Evolutionary conservation across 1,140 invertebrate species (phyloP).

Genomic region (Papilio polyxenes): DNA sequence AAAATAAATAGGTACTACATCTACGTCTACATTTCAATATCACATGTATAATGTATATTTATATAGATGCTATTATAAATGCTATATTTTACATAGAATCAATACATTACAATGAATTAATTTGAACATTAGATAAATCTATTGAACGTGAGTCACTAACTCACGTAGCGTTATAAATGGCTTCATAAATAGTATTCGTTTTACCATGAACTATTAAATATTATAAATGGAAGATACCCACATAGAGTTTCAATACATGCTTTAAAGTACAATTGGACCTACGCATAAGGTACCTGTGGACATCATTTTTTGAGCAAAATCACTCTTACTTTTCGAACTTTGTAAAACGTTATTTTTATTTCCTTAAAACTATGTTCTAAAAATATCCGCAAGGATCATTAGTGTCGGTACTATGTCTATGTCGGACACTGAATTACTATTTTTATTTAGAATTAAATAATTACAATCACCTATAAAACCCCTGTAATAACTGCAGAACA

Average conservation of each 20-base stretch:
- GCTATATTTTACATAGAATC: constrained; percentile 40
- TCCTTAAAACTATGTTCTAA: too few relatives aligned
- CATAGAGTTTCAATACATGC: neutral
- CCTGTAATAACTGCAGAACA: constrained; percentile 25
- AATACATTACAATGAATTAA: constrained; percentile 17
- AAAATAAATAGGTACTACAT: neutral
- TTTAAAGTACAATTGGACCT: too few relatives aligned
- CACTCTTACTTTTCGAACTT: neutral
- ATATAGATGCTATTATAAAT: neutral
- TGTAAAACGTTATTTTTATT: too few relatives aligned
- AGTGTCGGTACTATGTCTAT: too few relatives aligned
- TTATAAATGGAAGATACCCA: neutral
- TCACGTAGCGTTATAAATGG: constrained; percentile 1
- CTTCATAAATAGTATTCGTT: constrained; percentile 1
- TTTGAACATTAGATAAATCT: constrained; percentile 13
- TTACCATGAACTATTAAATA: neutral
- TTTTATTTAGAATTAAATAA: neutral
- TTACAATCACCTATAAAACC: neutral
- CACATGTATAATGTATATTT: neutral
- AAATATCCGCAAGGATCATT: too few relatives aligned
- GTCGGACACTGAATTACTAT: neutral
- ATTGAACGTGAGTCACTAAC: neutral
- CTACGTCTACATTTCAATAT: neutral
- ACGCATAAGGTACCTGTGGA: too few relatives aligned
- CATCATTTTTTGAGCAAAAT: neutral